Conservation (phyloP, 1,140 invertebrate genomes). For the Frieseomelitta varia region DNA sequence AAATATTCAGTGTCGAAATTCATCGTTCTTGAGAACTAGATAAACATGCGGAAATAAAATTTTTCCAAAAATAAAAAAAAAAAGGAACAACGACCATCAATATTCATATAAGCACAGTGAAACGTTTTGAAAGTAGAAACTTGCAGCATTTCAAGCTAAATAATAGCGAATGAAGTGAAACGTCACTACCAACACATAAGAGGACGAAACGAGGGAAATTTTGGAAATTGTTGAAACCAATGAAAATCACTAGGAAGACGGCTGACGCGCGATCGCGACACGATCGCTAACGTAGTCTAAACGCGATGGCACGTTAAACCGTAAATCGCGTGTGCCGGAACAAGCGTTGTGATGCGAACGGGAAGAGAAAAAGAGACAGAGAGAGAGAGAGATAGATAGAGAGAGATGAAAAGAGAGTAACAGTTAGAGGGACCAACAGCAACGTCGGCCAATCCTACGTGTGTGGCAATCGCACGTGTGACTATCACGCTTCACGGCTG, state of each 20-base stretch:
- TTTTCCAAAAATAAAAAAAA: too few species aligned
- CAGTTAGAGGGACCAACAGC: not conserved
- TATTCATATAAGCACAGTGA: too few species aligned
- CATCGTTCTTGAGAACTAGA: too few species aligned
- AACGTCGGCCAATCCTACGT: constrained; percentile 44
- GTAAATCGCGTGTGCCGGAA: constrained; percentile 41
- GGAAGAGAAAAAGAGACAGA: too few species aligned
- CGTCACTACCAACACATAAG: not conserved
- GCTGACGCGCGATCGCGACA: too few species aligned
- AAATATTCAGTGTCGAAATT: too few species aligned
- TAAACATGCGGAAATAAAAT: too few species aligned
- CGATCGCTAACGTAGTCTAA: not conserved
- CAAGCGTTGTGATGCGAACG: not conserved
- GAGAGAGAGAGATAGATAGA: not conserved
- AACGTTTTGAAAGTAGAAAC: too few species aligned
- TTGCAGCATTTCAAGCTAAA: too few species aligned
- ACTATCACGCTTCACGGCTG: constrained; percentile 80
- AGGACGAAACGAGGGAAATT: not conserved
- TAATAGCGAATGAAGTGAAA: too few species aligned
- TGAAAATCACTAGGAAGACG: not conserved
- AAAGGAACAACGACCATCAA: too few species aligned
- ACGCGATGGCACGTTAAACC: constrained; percentile 27
- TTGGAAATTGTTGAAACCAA: not conserved
- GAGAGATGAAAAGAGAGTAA: not conserved
- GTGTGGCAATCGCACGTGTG: constrained; percentile 77